Base-by-base conservation (phyloP, 1,140 invertebrate species). In the Rhysida immarginata region DNA sequence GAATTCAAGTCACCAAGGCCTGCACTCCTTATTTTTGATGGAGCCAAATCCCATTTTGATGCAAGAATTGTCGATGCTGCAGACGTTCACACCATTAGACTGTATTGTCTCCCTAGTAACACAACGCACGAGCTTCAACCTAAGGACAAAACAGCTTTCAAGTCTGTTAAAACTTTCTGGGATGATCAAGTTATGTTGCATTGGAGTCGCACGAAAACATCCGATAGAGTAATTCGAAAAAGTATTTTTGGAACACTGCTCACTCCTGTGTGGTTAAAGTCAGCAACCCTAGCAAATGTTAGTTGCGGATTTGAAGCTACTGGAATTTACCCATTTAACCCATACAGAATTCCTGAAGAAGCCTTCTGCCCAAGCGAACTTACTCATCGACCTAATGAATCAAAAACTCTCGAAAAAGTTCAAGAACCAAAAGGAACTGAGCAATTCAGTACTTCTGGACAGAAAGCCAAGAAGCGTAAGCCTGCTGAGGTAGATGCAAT, bases 41-140 rank as follows among this genome's bases (percentile, higher is more conserved):
- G 69, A 11, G 66, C 65, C 1, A 44, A 55, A 20, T 63, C 60
- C 46, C 68, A 70, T 58, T 60, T 69, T 53, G 64, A 68, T 54
- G 24, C 46, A 2, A 35, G 55, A 16, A 63, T 64, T 57, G 60
- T 63, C 16, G 63, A 66, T 16, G 59, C 26, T 42, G 69, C 68
- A 54, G 67, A 70, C 56, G 24, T 43, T 54, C 54, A 57, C 56
- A 58, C 58, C 44, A 66, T 69, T 50, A 59, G 51, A 43, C 57
- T 70, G 44, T 69, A 66, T 54, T 69, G 65, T 54, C 57, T 69
- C 42, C 65, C 66, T 35, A 63, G 60, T 13, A 71, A 70, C 44
- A 70, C 64, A 1, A 69, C 65, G 2, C 67, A 70, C 53, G 66
- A 71, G 59, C 57, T 71, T 1, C 70, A 72, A 57, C 66, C 66